These are phyloP conservation scores for Trochalopteron elliotii DNA, from an alignment of 2,113 vertebrate genomes.

Conservation along the genomic window DNA sequence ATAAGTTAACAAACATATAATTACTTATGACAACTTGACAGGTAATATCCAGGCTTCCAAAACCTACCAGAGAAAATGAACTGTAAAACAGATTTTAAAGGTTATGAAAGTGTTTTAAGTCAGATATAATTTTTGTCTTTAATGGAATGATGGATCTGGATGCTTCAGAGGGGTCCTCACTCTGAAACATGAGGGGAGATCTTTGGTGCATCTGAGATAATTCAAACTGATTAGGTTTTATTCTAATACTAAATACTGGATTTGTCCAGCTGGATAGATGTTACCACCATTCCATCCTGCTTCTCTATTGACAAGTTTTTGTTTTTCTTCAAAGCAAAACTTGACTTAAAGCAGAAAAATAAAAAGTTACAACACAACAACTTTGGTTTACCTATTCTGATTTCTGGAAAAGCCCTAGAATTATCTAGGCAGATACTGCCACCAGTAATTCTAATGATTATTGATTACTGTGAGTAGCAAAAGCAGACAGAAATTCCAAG, in stretches of 20 bases:
- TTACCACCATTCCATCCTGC: neutral
- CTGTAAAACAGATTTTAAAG: neutral
- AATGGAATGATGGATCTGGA: neutral
- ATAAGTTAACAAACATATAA: conserved; percentile 28
- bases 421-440: neutral
- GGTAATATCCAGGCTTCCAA: neutral
- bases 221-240: neutral
- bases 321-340: neutral
- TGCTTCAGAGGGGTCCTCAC: no score
- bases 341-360: neutral
- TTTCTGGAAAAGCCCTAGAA: conserved; percentile 20
- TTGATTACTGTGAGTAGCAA: conserved; percentile 34
- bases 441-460: conserved; percentile 25
- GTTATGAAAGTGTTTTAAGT: neutral
- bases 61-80: neutral
- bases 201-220: neutral
- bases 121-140: neutral
- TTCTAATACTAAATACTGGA: neutral
- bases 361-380: neutral
- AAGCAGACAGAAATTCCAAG: conserved; percentile 39
- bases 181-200: neutral
- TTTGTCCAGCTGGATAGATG: neutral
- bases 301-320: neutral
- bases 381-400: neutral
- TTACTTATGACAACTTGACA: conserved; percentile 19